Evolutionary conservation across 2,888 invertebrate genomes (phyloP).

Genomic region (Agrochola circellaris): DNA sequence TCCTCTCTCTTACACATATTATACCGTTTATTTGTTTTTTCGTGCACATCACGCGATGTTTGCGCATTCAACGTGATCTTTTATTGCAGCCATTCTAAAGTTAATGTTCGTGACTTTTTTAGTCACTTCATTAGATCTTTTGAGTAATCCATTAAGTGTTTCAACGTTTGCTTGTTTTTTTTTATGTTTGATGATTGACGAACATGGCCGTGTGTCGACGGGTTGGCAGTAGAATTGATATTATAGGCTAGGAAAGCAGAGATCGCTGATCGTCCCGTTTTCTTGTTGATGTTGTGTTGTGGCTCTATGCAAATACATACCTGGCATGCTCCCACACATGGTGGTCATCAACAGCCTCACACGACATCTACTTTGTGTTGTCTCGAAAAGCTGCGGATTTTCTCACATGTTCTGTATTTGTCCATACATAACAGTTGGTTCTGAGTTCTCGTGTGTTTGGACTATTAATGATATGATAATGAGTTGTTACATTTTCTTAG

Average conservation of each 20-base stretch:
- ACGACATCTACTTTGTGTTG: slow-evolving; percentile 32
- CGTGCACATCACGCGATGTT: slow-evolving; percentile 50
- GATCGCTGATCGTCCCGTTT: slow-evolving; percentile 55
- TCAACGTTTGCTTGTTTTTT: slow-evolving; percentile 5
- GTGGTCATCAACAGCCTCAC: slow-evolving; percentile 26
- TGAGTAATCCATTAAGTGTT: slow-evolving; percentile 34
- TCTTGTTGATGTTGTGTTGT: slow-evolving; percentile 69
- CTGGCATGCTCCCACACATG: slow-evolving; percentile 53
- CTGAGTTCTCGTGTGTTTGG: slow-evolving; percentile 22
- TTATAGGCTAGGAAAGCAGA: slow-evolving; percentile 56
- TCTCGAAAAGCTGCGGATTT: slow-evolving; percentile 48
- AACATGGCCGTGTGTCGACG: slow-evolving; percentile 31
- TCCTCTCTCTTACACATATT: slow-evolving; percentile 57
- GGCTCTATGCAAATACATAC: slow-evolving; percentile 77
- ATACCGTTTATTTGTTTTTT: slow-evolving; percentile 56
- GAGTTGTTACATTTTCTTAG: slow-evolving; percentile 28
- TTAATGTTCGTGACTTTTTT: slow-evolving; percentile 21
- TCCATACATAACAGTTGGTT: slow-evolving; percentile 43
- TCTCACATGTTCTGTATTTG: slow-evolving; percentile 52
- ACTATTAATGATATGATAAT: slow-evolving; percentile 50
- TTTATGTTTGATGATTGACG: slow-evolving; percentile 22
- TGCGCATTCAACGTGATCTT: slow-evolving; percentile 39
- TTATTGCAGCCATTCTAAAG: slow-evolving; percentile 35
- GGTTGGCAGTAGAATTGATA: slow-evolving; percentile 44
- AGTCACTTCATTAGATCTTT: slow-evolving; percentile 28